phyloP scores from a whole-genome alignment of 2,113 vertebrate species.

The Ibidorhyncha struthersii region DNA sequence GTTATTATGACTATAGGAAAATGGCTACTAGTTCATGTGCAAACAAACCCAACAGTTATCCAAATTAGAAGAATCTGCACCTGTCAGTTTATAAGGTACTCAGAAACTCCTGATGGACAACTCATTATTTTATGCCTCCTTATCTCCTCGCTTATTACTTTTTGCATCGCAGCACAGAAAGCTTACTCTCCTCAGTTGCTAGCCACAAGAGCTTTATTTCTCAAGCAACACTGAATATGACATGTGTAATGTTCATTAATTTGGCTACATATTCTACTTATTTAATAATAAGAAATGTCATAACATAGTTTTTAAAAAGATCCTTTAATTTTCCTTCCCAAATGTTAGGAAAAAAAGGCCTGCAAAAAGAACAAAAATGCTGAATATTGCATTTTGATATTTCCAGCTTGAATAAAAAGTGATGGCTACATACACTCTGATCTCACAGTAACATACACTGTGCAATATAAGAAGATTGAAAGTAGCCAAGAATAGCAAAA shows the following conservation, averaged over 20 bases:
- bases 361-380: not conserved
- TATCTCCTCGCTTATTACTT: not conserved
- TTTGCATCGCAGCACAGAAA: not conserved
- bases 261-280: not conserved
- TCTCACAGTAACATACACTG: not conserved
- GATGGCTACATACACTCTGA: not conserved
- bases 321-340: not conserved
- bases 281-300: not conserved
- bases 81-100: not conserved
- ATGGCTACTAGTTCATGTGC: not conserved
- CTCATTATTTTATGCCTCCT: not conserved
- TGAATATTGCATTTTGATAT: not conserved
- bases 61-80: not conserved
- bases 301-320: not conserved
- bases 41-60: conserved; percentile 21
- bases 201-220: not conserved
- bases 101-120: not conserved
- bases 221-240: not conserved
- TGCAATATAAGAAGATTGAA: not conserved
- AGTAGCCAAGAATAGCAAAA: not conserved
- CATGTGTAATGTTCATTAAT: not conserved
- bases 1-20: not conserved
- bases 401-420: not conserved
- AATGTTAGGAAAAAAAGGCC: not conserved
- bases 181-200: not conserved